A percentile compares a stretch with the other conserved stretches of the same genome.
Conservation (phyloP, 2,113 vertebrate genomes). For the Neodon shergylaensis region DNA sequence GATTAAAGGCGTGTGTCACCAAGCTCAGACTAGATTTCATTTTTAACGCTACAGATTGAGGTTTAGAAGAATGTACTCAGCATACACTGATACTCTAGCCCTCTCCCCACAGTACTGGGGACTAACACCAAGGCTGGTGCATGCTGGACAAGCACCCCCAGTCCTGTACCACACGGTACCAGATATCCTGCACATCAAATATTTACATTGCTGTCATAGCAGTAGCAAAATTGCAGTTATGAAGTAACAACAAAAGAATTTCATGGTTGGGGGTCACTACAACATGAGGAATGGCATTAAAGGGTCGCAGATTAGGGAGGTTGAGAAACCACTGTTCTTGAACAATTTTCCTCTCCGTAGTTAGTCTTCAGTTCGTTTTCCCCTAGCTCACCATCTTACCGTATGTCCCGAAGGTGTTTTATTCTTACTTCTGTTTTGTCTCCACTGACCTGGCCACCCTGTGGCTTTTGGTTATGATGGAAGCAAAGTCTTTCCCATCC, state of each 20-base stretch:
- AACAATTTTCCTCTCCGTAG: neutral
- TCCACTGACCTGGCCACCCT: neutral
- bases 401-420: neutral
- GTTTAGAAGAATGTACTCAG: neutral
- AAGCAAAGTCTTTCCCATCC: slow-evolving; percentile 8
- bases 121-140: neutral
- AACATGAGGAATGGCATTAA: no score
- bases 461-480: neutral
- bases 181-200: neutral
- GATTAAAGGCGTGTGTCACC: neutral
- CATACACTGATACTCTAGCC: neutral
- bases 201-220: neutral
- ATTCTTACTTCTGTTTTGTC: neutral
- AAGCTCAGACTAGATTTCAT: neutral
- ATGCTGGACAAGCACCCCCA: neutral
- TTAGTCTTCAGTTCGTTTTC: neutral
- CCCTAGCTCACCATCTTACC: neutral
- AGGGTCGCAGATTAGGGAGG: neutral
- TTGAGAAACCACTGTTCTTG: neutral
- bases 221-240: neutral
- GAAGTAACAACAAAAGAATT: neutral
- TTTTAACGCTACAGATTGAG: neutral
- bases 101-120: neutral
- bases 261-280: neutral
- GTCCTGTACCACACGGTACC: neutral